These are phyloP conservation scores for Lepus townsendii DNA, from an alignment of 2,797 vertebrate species.

Conservation along the genomic window DNA sequence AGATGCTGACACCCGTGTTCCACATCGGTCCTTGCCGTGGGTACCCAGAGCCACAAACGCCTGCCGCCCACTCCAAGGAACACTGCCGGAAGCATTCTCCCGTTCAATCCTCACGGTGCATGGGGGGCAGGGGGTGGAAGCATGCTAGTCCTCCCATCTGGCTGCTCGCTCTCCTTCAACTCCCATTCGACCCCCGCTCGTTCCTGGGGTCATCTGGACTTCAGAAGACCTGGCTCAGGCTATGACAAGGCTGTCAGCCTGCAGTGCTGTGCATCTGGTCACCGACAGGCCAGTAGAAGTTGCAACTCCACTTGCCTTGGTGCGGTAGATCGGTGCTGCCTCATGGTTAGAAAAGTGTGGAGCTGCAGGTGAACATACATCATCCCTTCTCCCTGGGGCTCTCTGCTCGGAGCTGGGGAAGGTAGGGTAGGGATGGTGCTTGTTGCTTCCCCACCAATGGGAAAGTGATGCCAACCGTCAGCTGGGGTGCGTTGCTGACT, in stretches of 20 bases:
- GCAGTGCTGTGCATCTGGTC: neutral
- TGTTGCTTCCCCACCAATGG: fast-evolving
- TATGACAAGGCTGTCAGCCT: too few relatives aligned
- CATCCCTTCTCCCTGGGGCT: too few relatives aligned
- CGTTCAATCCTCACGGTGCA: too few relatives aligned
- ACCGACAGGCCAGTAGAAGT: neutral
- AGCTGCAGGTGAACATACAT: too few relatives aligned
- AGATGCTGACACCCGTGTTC: neutral
- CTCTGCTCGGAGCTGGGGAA: neutral
- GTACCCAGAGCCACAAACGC: fast-evolving
- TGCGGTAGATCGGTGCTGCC: too few relatives aligned
- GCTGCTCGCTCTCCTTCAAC: too few relatives aligned
- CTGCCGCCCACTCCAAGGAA: fast-evolving
- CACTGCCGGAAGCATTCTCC: too few relatives aligned
- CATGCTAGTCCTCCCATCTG: too few relatives aligned
- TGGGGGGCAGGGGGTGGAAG: neutral
- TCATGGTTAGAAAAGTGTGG: too few relatives aligned
- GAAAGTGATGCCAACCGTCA: fast-evolving
- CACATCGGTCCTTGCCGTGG: neutral
- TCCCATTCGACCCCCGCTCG: neutral
- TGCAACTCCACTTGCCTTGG: neutral
- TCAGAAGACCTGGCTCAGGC: neutral
- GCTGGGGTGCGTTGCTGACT: neutral
- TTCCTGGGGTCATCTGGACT: too few relatives aligned
- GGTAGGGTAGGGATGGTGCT: too few relatives aligned